phyloP scores from a whole-genome alignment of 1,140 invertebrate species.

The Drosophila teissieri region DNA sequence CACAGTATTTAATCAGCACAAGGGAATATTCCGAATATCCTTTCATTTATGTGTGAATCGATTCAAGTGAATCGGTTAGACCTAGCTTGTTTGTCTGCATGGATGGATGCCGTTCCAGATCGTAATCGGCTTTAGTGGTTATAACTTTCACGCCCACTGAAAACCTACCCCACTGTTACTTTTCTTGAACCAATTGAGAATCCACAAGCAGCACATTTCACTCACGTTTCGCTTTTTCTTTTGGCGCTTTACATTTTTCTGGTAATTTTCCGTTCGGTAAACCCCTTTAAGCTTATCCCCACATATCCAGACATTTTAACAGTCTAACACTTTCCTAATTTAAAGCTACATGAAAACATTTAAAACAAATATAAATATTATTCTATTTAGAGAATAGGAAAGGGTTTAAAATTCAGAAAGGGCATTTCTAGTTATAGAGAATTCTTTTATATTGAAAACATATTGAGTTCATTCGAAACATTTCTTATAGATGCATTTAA shows the following conservation, averaged over 20 bases:
- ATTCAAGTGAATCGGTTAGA: slow-evolving; percentile 21
- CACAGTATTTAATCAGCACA: slow-evolving; percentile 1
- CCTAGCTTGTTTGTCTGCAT: slow-evolving; percentile 7
- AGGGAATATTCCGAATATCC: slow-evolving; percentile 15
- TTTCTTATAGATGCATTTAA: background rate
- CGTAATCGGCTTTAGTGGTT: slow-evolving; percentile 33
- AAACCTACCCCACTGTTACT: slow-evolving; percentile 46
- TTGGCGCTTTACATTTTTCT: slow-evolving; percentile 19
- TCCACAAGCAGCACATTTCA: slow-evolving; percentile 21
- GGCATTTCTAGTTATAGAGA: no score
- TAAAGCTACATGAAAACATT: background rate
- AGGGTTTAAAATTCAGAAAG: no score
- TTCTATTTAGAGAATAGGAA: no score
- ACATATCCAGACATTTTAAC: slow-evolving; percentile 21
- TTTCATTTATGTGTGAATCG: slow-evolving; percentile 12
- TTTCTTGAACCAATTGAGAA: slow-evolving; percentile 35
- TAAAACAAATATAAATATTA: no score
- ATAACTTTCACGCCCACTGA: slow-evolving; percentile 22
- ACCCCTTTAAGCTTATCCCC: slow-evolving; percentile 39
- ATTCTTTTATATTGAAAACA: no score
- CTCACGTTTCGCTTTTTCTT: slow-evolving; percentile 12
- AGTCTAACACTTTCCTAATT: slow-evolving; percentile 16
- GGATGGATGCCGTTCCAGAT: slow-evolving; percentile 21
- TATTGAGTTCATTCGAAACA: no score
- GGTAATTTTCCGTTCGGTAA: slow-evolving; percentile 50